Percentiles rank a stretch among this genome's conserved stretches.
phyloP scores from a whole-genome alignment of 2,888 invertebrate genomes.

The Thalpophila matura region DNA sequence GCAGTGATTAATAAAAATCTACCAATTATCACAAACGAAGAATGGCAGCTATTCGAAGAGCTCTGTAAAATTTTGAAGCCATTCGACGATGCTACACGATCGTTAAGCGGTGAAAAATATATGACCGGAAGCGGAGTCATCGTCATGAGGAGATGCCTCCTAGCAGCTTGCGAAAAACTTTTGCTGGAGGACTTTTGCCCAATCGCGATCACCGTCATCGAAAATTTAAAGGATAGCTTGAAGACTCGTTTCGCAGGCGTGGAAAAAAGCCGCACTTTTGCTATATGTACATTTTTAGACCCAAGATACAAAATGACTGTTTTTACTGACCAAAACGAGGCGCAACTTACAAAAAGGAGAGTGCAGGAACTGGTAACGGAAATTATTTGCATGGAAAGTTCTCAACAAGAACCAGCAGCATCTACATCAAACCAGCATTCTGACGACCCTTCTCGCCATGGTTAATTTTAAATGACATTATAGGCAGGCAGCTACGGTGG shows the following conservation, averaged over 20 bases:
- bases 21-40: constrained; percentile 44
- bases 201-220: neutral
- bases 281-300: constrained; percentile 20
- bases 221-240: neutral
- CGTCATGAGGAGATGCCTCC: constrained; percentile 53
- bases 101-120: constrained; percentile 62
- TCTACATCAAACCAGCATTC: too few relatives aligned
- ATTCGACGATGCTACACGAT: constrained; percentile 58
- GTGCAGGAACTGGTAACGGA: constrained; percentile 14
- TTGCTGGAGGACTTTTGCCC: constrained; percentile 14
- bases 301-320: constrained; percentile 18
- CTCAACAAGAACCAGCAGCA: too few relatives aligned
- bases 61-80: constrained; percentile 55
- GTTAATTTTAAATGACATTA: constrained; percentile 16
- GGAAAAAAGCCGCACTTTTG: constrained; percentile 16
- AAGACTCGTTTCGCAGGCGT: neutral
- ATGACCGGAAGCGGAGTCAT: constrained; percentile 54
- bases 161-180: constrained; percentile 37
- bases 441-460: neutral
- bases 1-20: constrained; percentile 47
- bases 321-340: constrained; percentile 14
- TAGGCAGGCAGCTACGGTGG: constrained; percentile 6
- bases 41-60: constrained; percentile 52
- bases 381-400: constrained; percentile 4
- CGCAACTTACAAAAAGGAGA: neutral